These are phyloP conservation scores for Otolemur garnettii DNA, from an alignment of 2,113 vertebrate species.

Conservation along the genomic window DNA sequence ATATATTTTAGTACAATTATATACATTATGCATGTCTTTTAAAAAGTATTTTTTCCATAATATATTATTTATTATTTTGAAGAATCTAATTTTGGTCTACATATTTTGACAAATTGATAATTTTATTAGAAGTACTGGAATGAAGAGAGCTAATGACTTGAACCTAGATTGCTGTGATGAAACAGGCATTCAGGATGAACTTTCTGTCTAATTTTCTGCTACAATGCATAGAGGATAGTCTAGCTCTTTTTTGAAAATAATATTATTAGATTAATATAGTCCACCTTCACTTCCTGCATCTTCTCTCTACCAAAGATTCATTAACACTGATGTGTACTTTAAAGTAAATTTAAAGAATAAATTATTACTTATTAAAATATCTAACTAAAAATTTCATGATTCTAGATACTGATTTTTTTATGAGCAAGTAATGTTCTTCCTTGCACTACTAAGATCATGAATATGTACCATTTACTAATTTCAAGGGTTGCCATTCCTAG, in stretches of 20 bases:
- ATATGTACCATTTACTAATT: background rate
- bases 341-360: background rate
- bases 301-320: background rate
- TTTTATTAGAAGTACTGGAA: background rate
- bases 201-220: background rate
- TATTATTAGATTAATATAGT: background rate
- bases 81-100: background rate
- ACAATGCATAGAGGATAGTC: background rate
- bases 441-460: background rate
- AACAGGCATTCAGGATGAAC: background rate
- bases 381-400: background rate
- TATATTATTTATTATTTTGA: background rate
- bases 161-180: background rate
- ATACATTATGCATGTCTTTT: background rate
- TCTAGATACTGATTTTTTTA: background rate
- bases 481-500: background rate
- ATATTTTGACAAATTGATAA: background rate
- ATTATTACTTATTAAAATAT: background rate
- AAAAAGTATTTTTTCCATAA: background rate
- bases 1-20: too few species aligned
- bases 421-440: background rate
- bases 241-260: background rate
- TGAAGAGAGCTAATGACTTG: background rate
- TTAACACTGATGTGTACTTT: background rate
- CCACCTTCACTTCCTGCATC: too few species aligned